Evolutionary conservation across 1,140 invertebrate genomes (phyloP), one percentile per base, ranked within the genome.

Genomic region (Zaprionus gabonicus): DNA sequence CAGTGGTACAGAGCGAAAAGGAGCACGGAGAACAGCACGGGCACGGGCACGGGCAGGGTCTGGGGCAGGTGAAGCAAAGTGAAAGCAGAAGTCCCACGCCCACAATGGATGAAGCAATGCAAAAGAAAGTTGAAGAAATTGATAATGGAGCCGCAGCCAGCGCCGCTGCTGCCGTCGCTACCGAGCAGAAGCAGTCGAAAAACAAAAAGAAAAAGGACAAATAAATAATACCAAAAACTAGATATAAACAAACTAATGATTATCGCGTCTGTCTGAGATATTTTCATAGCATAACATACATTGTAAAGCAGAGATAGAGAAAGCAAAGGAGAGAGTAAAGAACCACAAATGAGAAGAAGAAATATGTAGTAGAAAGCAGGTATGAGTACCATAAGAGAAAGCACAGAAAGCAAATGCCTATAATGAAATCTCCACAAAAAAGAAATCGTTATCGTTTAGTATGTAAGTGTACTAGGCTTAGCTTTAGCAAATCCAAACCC

Each of bases 221-320:
- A 91, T 79, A 73, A 80, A 78, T 66, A 46, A 91, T 81, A 78
- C 82, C 80, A 78, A 86, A 82, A 83, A 86, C 77, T 86, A 86
- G 81, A 58, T 72, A 58, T 71, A 74, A 62, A 62, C 36, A 36
- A 28, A 70, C 17, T 17, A 17, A 53, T 27, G 27, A 27, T 53
- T 53, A 13, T 27, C 41, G 41, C 57, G 66, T 69, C 66, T 66
- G 62, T 58, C 62, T 71, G 41, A 66, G 67, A 66, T 71, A 44
- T 41, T 55, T 55, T 64, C n/a, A 31, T 49, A 65, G 28, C 36
- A 17, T 62, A 59, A 20, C 17, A 28, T 20, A 28, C 44, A 25
- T 46, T 46, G 62, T 27, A 44, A 41, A 58, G 36, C 36, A 31
- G 76, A 65, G 25, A 38, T 3, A 12, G n/a, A 10, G 36, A 49